Conservation (phyloP, 2,797 vertebrate genomes). For the Menidia menidia region DNA sequence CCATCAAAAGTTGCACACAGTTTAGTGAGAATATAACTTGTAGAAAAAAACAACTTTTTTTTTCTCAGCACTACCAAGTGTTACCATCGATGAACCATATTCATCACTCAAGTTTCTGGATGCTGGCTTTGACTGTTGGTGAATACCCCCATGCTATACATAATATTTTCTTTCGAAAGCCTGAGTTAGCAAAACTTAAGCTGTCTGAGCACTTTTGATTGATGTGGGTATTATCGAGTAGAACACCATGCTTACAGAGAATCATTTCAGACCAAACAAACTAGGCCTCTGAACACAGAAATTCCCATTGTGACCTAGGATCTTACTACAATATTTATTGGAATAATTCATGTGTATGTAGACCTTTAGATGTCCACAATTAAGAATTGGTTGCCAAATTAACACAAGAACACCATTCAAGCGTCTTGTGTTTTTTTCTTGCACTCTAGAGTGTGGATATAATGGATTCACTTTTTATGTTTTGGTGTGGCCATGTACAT, state of each 20-base stretch:
- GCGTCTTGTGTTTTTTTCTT: constrained; percentile 14
- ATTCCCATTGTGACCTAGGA: neutral
- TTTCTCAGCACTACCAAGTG: neutral
- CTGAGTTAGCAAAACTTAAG: neutral
- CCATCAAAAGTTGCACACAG: neutral
- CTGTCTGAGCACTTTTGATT: neutral
- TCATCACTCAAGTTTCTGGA: neutral
- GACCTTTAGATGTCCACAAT: constrained; percentile 2
- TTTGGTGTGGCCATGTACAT: no score
- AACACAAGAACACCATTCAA: neutral
- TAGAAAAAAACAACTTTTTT: no score
- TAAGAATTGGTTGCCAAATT: neutral
- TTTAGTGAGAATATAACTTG: neutral
- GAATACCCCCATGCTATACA: constrained; percentile 5
- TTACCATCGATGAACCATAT: neutral
- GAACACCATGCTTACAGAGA: constrained; percentile 6
- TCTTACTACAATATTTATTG: constrained; percentile 3
- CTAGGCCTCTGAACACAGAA: neutral
- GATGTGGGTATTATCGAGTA: neutral
- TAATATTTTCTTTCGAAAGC: constrained; percentile 3
- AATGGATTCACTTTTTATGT: constrained; percentile 4
- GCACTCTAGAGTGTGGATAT: constrained; percentile 19
- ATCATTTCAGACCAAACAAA: neutral
- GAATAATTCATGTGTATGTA: constrained; percentile 19
- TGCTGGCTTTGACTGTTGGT: neutral